Evolutionary conservation across 2,888 invertebrate genomes (phyloP).

Genomic region (Poecilobothrus nobilitatus): DNA sequence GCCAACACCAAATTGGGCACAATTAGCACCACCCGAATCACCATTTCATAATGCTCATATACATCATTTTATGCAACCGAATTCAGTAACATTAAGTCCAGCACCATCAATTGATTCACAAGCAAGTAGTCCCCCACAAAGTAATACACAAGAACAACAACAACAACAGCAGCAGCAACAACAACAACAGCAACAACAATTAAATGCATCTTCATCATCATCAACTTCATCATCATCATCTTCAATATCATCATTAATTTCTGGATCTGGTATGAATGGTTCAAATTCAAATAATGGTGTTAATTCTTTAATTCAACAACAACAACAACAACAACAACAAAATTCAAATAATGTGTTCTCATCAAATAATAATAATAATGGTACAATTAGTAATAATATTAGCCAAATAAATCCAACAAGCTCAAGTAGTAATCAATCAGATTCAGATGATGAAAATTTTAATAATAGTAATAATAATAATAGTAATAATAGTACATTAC

Average conservation of each 20-base stretch:
- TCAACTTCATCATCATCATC: constrained; percentile 22
- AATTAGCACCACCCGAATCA: constrained; percentile 45
- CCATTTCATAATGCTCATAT: constrained; percentile 51
- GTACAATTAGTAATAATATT: constrained; percentile 23
- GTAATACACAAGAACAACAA: constrained; percentile 38
- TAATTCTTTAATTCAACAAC: constrained; percentile 33
- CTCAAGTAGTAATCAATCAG: constrained; percentile 67
- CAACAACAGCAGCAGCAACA: constrained; percentile 19
- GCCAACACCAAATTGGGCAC: constrained; percentile 68
- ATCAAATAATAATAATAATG: not conserved
- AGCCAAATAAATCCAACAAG: constrained; percentile 43
- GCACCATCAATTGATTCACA: constrained; percentile 83
- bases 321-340: constrained; percentile 21
- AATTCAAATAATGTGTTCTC: constrained; percentile 26
- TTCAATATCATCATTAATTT: constrained; percentile 12
- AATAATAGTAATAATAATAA: not conserved
- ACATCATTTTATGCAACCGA: constrained; percentile 67
- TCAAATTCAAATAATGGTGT: constrained; percentile 10
- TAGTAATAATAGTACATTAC: constrained; percentile 18
- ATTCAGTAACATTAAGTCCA: constrained; percentile 83
- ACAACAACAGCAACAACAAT: constrained; percentile 18
- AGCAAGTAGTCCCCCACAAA: constrained; percentile 78
- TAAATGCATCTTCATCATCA: constrained; percentile 18
- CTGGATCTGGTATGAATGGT: constrained; percentile 11
- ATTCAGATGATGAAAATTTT: constrained; percentile 69